Percentiles rank a stretch among this genome's conserved stretches.
phyloP scores from a whole-genome alignment of 2,888 invertebrate genomes.

The Orthosia cruda region DNA sequence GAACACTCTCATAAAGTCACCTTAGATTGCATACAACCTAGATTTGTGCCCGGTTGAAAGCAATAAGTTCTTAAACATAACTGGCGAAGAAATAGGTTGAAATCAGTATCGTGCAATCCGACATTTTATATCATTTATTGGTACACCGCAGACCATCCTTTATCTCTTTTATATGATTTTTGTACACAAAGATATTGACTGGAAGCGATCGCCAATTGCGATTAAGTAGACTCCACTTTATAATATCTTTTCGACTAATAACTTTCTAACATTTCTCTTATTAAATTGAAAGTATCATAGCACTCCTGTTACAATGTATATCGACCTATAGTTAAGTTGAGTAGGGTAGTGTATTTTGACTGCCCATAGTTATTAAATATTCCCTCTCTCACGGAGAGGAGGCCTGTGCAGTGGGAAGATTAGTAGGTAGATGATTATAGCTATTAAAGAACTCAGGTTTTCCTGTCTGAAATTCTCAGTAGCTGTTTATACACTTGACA shows the following conservation, averaged over 20 bases:
- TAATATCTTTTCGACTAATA: conserved; percentile 14
- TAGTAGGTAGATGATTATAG: no score
- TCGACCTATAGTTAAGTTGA: neutral
- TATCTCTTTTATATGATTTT: conserved; percentile 36
- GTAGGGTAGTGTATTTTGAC: neutral
- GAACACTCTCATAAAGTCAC: no score
- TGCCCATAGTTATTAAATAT: neutral
- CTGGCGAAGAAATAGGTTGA: neutral
- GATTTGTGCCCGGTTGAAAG: no score
- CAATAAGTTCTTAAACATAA: no score
- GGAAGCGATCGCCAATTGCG: conserved; percentile 21
- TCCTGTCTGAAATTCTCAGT: no score
- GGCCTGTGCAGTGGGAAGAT: no score
- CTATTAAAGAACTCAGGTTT: no score
- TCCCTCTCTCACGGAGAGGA: neutral
- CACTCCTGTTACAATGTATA: neutral
- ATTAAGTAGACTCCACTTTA: conserved; percentile 3
- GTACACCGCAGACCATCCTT: conserved; percentile 13
- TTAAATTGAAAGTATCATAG: neutral
- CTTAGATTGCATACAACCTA: no score
- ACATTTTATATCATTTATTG: conserved; percentile 37
- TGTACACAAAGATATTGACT: conserved; percentile 30
- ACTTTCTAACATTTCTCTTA: neutral
- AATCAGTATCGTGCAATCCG: neutral
- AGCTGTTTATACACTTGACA: no score